Conservation (phyloP, 2,888 invertebrate species). For the Lithophane socia region DNA sequence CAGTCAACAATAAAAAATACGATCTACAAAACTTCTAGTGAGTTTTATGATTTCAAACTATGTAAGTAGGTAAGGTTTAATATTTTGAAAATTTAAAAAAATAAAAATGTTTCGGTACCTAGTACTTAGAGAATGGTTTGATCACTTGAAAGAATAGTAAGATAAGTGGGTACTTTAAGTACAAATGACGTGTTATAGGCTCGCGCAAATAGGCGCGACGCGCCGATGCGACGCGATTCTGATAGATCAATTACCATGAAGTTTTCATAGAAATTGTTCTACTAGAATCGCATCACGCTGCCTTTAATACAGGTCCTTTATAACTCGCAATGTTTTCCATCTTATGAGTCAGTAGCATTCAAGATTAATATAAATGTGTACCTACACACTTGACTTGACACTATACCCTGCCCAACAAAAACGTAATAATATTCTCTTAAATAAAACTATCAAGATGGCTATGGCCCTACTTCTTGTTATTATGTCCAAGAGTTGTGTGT, state of each 20-base stretch:
- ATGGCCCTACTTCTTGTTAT: conserved; percentile 23
- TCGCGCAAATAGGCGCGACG: too few species aligned
- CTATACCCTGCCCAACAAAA: background rate
- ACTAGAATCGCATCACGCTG: too few species aligned
- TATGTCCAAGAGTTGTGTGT: conserved; percentile 45
- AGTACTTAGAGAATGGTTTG: background rate
- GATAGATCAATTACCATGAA: too few species aligned
- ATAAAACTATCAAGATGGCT: conserved; percentile 45
- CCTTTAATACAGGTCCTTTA: background rate
- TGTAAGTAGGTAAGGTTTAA: background rate
- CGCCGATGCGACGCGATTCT: too few species aligned
- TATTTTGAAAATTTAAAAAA: background rate
- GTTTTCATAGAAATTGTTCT: too few species aligned
- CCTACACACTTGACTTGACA: conserved; percentile 19
- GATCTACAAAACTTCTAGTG: background rate
- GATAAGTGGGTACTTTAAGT: background rate
- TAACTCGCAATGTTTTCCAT: too few species aligned
- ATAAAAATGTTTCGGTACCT: background rate
- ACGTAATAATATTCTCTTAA: conserved; percentile 31
- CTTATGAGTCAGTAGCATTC: background rate
- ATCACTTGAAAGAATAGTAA: background rate
- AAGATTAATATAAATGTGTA: background rate
- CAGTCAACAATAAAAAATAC: background rate
- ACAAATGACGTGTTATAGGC: background rate
- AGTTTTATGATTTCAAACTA: background rate